These are phyloP conservation scores for Piezodorus guildinii DNA, from an alignment of 1,140 invertebrate species.

Conservation along the genomic window DNA sequence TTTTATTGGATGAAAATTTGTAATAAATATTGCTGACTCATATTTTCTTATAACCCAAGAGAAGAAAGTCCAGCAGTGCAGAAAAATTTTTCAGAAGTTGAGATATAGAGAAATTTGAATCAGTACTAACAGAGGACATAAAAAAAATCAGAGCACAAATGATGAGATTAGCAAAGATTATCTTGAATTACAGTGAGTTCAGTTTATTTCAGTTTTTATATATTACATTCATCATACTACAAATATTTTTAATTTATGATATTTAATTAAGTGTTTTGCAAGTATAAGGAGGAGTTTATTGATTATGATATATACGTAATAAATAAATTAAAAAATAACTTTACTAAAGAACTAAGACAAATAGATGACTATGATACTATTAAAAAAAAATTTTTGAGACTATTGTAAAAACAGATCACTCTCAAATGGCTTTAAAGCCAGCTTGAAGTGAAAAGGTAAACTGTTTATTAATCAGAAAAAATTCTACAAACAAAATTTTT, in stretches of 20 bases:
- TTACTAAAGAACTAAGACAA: not conserved
- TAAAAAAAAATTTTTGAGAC: not conserved
- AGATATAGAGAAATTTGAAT: constrained; percentile 34
- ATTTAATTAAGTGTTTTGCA: not conserved
- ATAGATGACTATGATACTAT: not conserved
- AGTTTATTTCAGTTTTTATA: not conserved
- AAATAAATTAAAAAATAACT: not conserved
- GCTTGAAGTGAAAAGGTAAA: no score
- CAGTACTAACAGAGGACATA: constrained; percentile 48
- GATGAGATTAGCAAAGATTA: constrained; percentile 60
- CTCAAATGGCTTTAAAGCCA: no score
- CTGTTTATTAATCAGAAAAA: no score
- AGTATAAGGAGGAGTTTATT: not conserved
- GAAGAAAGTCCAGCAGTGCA: no score
- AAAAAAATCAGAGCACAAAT: constrained; percentile 57
- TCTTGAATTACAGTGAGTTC: constrained; percentile 46
- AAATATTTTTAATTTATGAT: no score
- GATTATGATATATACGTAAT: not conserved
- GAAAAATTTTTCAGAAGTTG: no score
- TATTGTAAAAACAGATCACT: not conserved
- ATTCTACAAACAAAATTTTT: no score
- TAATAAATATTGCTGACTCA: no score
- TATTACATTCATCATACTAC: not conserved
- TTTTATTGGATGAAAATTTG: no score
- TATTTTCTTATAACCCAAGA: no score